phyloP scores from a whole-genome alignment of 2,888 invertebrate genomes.

The Cheilosia soror region DNA sequence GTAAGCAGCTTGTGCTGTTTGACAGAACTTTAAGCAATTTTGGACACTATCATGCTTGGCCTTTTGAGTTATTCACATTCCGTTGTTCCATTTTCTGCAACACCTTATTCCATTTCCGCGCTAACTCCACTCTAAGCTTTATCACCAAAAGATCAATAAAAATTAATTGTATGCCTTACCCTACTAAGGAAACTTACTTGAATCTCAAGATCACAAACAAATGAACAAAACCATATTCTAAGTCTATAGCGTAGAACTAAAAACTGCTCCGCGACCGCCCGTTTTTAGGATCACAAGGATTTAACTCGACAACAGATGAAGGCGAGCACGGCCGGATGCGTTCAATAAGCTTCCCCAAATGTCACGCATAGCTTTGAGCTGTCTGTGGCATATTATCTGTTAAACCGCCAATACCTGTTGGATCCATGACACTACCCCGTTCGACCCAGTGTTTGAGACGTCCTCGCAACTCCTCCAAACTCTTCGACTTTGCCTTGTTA shows the following conservation, averaged over 20 bases:
- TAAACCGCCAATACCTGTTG: slow-evolving; percentile 77
- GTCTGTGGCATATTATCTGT: slow-evolving; percentile 81
- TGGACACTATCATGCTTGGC: too few species aligned
- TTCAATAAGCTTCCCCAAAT: slow-evolving; percentile 77
- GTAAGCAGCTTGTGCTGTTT: too few species aligned
- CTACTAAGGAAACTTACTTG: slow-evolving; percentile 54
- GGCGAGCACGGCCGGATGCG: slow-evolving; percentile 69
- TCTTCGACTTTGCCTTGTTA: slow-evolving; percentile 95
- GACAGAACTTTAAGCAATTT: too few species aligned
- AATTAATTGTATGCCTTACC: background rate
- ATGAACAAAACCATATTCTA: slow-evolving; percentile 10
- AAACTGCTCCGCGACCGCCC: slow-evolving; percentile 60
- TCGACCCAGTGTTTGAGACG: slow-evolving; percentile 94
- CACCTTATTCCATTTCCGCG: too few species aligned
- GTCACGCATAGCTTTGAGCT: slow-evolving; percentile 87
- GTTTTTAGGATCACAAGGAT: slow-evolving; percentile 38
- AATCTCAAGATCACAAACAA: slow-evolving; percentile 63
- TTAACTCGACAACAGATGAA: slow-evolving; percentile 37
- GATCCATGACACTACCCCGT: slow-evolving; percentile 85
- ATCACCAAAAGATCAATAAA: too few species aligned
- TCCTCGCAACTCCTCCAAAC: slow-evolving; percentile 92
- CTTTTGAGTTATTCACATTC: too few species aligned
- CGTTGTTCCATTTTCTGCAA: too few species aligned
- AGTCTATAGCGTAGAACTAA: slow-evolving; percentile 52
- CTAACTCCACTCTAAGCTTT: too few species aligned